Base-by-base conservation (phyloP, 2,797 vertebrate species). In the Acanthurus tractus region DNA sequence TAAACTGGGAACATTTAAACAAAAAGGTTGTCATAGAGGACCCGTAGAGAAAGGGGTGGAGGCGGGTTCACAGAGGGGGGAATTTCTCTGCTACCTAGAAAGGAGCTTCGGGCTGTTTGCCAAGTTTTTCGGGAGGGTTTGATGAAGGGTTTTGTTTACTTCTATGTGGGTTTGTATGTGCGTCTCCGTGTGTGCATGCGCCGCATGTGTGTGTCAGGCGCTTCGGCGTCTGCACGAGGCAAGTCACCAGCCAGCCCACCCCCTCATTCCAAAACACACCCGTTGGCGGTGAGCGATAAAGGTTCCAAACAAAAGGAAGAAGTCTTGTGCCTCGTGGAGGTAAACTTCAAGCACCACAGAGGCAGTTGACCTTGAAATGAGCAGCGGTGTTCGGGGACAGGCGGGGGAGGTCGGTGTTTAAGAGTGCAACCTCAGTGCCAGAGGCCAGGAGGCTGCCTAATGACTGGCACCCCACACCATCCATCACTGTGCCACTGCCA, bases 281-380 rank as follows among this genome's bases (percentile, higher is more conserved):
- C 91, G 71, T 90, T 83, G 90, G 93, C 94, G 88, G 76, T 72
- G 81, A 93, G 88, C 86, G 86, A 91, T 91, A 92, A 89, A 92
- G 86, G 88, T 88, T 87, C 81, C 84, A 88, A 92, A 92, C 89
- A 91, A 92, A 92, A 88, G 69, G 67, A 86, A 89, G 84, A 88
- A 87, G 87, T 88, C 86, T 87, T 83, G 78, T 86, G 90, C 87
- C 92, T 92, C 12, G 64, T 88, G 89, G 89, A 90, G 88, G 90
- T 93, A 87, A 93, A 91, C 92, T 86, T 81, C 36, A 72, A 84
- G 89, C 89, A 84, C 88, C 90, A 84, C 84, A 74, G 92, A 94
- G 89, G 91, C 93, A 93, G 92, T 91, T 95, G 94, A 94, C 95
- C 95, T 95, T 95, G 95, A 95, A 95, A 95, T 95, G 91, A 95